These are phyloP conservation scores for Xiphophorus couchianus DNA, from an alignment of 2,113 vertebrate genomes.

Conservation along the genomic window DNA sequence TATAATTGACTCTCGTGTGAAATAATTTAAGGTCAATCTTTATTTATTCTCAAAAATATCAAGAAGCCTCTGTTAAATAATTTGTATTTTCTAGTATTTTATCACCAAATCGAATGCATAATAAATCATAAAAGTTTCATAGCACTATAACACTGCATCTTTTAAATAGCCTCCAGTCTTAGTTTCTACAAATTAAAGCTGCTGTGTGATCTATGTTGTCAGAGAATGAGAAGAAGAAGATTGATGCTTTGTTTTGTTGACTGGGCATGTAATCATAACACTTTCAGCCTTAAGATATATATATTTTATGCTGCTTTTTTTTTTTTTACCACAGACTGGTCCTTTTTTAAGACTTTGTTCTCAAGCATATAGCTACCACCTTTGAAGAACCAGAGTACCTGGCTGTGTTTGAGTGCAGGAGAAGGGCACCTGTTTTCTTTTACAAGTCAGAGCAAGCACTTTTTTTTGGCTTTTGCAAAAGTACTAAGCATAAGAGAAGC, in stretches of 20 bases:
- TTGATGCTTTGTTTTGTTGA: not conserved
- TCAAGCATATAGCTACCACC: not conserved
- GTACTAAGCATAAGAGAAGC: conserved; percentile 1
- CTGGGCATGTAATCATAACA: not conserved
- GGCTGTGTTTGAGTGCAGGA: not conserved
- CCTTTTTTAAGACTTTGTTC: not conserved
- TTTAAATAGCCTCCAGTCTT: not conserved
- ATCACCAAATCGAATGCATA: not conserved
- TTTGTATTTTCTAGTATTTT: not conserved
- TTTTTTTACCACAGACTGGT: not conserved
- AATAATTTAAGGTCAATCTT: too few relatives aligned
- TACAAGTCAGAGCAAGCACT: not conserved
- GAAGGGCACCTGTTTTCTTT: not conserved
- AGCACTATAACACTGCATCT: not conserved
- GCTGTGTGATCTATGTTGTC: not conserved
- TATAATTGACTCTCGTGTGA: too few relatives aligned
- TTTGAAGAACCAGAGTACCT: not conserved
- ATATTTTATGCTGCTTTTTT: conserved; percentile 10
- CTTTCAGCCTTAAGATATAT: conserved; percentile 2
- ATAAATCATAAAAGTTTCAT: not conserved
- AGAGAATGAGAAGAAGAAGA: not conserved
- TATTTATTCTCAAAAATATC: too few relatives aligned
- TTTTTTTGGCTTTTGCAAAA: conserved; percentile 19
- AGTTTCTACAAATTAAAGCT: not conserved
- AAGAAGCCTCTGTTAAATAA: too few relatives aligned